Conservation (phyloP, 1,140 invertebrate genomes). For the Delia radicum region DNA sequence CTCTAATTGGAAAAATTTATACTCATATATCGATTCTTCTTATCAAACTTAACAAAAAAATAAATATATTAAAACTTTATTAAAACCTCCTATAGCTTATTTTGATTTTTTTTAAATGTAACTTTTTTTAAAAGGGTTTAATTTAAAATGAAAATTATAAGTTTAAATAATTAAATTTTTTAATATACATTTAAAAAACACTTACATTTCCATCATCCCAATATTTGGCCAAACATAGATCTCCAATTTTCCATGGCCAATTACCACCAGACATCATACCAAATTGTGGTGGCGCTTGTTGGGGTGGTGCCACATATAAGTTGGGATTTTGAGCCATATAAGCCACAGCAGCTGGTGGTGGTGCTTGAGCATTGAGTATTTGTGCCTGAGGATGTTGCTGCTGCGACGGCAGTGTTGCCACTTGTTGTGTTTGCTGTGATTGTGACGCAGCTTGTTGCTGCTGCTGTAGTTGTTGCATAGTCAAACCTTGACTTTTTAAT, state of each 20-base stretch:
- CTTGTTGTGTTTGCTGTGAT: neutral
- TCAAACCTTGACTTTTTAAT: conserved; percentile 47
- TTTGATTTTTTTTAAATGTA: no score
- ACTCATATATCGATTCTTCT: no score
- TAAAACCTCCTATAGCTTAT: no score
- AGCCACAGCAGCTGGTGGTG: neutral
- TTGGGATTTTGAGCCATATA: conserved; percentile 8
- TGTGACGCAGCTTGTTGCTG: neutral
- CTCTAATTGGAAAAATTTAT: no score
- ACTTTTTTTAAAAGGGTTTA: no score
- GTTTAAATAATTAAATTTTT: neutral
- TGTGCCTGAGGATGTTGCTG: conserved; percentile 15
- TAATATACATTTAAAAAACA: conserved; percentile 30
- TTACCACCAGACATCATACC: conserved; percentile 36
- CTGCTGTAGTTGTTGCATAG: conserved; percentile 1
- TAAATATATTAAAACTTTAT: no score
- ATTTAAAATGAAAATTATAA: neutral
- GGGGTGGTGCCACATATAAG: neutral
- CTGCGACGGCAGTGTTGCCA: neutral
- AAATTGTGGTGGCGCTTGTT: conserved; percentile 27
- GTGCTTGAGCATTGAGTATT: neutral
- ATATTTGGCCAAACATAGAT: conserved; percentile 84
- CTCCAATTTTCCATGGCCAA: conserved; percentile 73
- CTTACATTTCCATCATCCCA: conserved; percentile 87
- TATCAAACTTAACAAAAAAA: no score